Conservation (phyloP, 2,113 vertebrate genomes). For the Pogonocichla stellata region DNA sequence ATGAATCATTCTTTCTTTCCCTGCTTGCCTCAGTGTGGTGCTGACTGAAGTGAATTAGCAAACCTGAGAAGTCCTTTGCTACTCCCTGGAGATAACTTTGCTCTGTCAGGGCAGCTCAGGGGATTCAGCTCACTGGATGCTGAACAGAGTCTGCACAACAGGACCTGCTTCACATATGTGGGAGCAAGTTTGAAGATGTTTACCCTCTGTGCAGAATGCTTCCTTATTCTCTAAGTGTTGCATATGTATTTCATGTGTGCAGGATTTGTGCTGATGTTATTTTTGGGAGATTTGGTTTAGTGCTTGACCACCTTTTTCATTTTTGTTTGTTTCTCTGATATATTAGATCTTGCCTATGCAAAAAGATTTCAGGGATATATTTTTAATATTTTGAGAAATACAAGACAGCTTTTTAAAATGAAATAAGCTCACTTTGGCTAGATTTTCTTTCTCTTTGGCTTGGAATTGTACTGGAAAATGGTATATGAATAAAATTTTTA, state of each 20-base stretch:
- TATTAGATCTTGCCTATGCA: not conserved
- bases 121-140: not conserved
- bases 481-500: accelerated
- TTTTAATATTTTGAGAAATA: not conserved
- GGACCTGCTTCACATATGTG: not conserved
- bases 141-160: not conserved
- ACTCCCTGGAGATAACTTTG: not conserved
- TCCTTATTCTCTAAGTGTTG: not conserved
- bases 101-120: not conserved
- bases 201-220: not conserved
- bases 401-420: not conserved
- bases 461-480: not conserved
- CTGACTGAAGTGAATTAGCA: not conserved
- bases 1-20: not conserved
- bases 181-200: not conserved
- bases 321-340: not conserved
- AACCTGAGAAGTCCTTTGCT: not conserved
- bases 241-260: not conserved
- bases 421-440: not conserved
- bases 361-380: not conserved
- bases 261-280: not conserved
- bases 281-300: not conserved
- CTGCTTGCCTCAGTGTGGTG: not conserved
- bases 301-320: not conserved
- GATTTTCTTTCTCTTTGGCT: not conserved